Conservation (phyloP, 2,113 vertebrate species). For the Condylura cristata region DNA sequence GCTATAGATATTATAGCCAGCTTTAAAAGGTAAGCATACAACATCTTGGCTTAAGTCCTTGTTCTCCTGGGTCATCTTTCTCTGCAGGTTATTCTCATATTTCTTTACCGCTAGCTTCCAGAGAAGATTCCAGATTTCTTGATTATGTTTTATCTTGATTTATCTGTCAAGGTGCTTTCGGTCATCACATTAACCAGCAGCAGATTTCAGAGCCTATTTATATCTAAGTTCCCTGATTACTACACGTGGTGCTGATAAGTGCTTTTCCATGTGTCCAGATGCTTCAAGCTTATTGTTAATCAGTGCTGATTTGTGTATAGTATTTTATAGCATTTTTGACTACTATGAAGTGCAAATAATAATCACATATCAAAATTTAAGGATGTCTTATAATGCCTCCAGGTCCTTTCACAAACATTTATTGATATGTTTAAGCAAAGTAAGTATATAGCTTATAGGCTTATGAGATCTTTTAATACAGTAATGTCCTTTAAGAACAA, state of each 20-base stretch:
- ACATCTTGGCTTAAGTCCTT: neutral
- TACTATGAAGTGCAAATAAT: neutral
- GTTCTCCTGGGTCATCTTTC: neutral
- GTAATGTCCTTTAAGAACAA: neutral
- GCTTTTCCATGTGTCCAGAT: neutral
- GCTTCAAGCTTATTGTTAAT: neutral
- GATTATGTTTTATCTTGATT: slow-evolving; percentile 6
- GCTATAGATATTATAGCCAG: neutral
- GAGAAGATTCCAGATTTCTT: neutral
- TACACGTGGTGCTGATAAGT: neutral
- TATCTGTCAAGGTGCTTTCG: neutral
- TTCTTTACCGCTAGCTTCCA: neutral
- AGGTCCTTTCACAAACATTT: neutral
- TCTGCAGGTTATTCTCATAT: neutral
- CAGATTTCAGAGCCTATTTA: neutral
- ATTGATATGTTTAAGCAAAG: neutral
- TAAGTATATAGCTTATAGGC: neutral
- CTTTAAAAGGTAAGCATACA: neutral
- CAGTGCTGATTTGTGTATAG: neutral
- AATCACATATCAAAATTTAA: neutral
- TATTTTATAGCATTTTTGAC: neutral
- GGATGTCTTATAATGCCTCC: neutral
- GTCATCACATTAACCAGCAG: neutral
- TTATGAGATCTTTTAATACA: neutral
- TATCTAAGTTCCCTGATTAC: neutral